These are phyloP conservation scores for Holotrichia oblita DNA, from an alignment of 1,140 invertebrate genomes.

Conservation along the genomic window DNA sequence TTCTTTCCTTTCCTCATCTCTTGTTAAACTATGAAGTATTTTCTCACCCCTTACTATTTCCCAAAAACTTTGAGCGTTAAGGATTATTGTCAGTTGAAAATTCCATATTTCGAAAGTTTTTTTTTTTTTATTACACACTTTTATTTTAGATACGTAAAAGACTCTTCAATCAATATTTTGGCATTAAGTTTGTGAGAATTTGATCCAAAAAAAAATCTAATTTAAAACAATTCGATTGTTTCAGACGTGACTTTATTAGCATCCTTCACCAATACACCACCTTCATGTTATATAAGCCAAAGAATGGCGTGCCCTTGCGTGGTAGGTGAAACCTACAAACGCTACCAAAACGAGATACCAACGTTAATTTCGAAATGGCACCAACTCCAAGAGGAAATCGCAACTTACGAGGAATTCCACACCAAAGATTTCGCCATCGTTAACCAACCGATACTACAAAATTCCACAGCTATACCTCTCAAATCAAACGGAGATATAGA, in stretches of 20 bases:
- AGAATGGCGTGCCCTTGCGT: slow-evolving; percentile 48
- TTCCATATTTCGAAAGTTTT: no score
- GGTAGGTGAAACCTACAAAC: slow-evolving; percentile 53
- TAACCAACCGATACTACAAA: slow-evolving; percentile 64
- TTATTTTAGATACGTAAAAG: no score
- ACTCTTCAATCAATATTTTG: no score
- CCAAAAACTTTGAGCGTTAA: no score
- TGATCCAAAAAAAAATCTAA: no score
- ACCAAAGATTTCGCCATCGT: slow-evolving; percentile 73
- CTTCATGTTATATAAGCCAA: slow-evolving; percentile 41
- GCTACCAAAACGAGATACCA: slow-evolving; percentile 51
- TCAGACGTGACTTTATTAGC: slow-evolving; percentile 58
- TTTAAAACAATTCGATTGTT: slow-evolving; percentile 47
- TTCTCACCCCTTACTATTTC: no score
- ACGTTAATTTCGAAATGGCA: slow-evolving; percentile 62
- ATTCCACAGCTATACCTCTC: slow-evolving; percentile 59
- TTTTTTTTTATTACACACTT: no score
- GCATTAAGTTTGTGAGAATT: no score
- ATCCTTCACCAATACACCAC: slow-evolving; percentile 54
- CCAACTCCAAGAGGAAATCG: slow-evolving; percentile 58
- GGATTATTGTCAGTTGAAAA: no score
- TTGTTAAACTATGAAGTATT: no score
- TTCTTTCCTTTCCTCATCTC: no score
- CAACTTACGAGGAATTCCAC: slow-evolving; percentile 60
- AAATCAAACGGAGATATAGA: slow-evolving; percentile 59